Percentiles rank a stretch among this genome's conserved stretches.
These are phyloP conservation scores for Mystacides longicornis DNA, from an alignment of 2,888 invertebrate species.

Conservation along the genomic window DNA sequence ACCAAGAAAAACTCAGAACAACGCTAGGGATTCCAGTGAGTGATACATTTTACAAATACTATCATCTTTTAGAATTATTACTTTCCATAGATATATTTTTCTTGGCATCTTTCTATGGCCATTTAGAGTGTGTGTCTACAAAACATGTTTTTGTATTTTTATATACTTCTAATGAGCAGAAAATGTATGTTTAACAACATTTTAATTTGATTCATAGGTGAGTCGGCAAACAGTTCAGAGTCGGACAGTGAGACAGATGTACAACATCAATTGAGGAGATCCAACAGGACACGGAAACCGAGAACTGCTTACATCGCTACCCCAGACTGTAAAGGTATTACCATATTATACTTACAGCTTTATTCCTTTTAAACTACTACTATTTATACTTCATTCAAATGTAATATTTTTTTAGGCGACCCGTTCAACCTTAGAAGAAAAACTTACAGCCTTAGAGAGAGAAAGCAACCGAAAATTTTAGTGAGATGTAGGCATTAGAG, in stretches of 20 bases:
- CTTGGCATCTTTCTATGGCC: too few species aligned
- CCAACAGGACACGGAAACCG: conserved; percentile 42
- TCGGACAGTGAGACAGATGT: conserved; percentile 38
- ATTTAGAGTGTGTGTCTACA: too few species aligned
- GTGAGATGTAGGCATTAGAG: conserved; percentile 37
- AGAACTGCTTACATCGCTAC: conserved; percentile 39
- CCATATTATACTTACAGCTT: too few species aligned
- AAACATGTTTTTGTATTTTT: too few species aligned
- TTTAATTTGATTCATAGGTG: conserved; percentile 13
- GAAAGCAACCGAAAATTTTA: conserved; percentile 44
- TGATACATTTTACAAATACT: too few species aligned
- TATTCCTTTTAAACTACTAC: neutral
- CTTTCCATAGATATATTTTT: too few species aligned
- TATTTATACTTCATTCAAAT: neutral
- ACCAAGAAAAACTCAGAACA: conserved; percentile 27
- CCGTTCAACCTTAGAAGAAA: conserved; percentile 33
- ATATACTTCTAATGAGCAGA: too few species aligned
- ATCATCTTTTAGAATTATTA: too few species aligned
- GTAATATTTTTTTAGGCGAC: neutral
- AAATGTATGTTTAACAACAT: neutral
- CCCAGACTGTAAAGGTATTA: conserved; percentile 16
- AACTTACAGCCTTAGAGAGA: conserved; percentile 44
- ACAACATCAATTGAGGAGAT: conserved; percentile 41
- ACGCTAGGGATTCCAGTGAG: conserved; percentile 40
- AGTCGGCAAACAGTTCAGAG: conserved; percentile 32